Evolutionary conservation across 2,888 invertebrate species (phyloP).

Genomic region (Orthosia gracilis): DNA sequence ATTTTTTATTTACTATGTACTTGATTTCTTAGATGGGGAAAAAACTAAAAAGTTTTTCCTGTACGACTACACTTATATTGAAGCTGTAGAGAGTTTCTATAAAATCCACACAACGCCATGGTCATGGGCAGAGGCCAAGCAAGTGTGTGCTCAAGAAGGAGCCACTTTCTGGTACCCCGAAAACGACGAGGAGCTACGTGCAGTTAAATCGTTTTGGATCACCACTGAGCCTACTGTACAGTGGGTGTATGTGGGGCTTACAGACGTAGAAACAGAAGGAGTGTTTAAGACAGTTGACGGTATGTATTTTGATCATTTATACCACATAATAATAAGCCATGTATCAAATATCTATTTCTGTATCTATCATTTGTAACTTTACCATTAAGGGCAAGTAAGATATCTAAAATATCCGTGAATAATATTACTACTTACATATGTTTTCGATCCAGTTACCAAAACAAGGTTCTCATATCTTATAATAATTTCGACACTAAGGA

Average conservation of each 20-base stretch:
- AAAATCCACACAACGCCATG: neutral
- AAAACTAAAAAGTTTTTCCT: neutral
- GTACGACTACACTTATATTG: neutral
- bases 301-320: slow-evolving; percentile 38
- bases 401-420: too few species aligned
- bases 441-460: too few species aligned
- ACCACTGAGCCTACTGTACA: neutral
- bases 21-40: neutral
- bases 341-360: too few species aligned
- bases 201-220: slow-evolving; percentile 16
- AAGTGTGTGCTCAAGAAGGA: slow-evolving; percentile 9
- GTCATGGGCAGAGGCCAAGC: slow-evolving; percentile 19
- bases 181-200: neutral
- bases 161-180: slow-evolving; percentile 20
- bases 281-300: slow-evolving; percentile 77
- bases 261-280: slow-evolving; percentile 70
- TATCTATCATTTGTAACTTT: too few species aligned
- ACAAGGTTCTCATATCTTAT: too few species aligned
- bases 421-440: too few species aligned
- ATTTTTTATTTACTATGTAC: too few species aligned
- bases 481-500: too few species aligned
- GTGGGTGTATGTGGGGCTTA: slow-evolving; percentile 13
- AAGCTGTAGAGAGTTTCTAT: neutral
- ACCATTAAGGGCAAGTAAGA: too few species aligned
- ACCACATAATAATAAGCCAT: too few species aligned